Evolutionary conservation across 2,888 invertebrate genomes (phyloP), one percentile per base, ranked within the genome.

Genomic region (Sussaba pulchella): DNA sequence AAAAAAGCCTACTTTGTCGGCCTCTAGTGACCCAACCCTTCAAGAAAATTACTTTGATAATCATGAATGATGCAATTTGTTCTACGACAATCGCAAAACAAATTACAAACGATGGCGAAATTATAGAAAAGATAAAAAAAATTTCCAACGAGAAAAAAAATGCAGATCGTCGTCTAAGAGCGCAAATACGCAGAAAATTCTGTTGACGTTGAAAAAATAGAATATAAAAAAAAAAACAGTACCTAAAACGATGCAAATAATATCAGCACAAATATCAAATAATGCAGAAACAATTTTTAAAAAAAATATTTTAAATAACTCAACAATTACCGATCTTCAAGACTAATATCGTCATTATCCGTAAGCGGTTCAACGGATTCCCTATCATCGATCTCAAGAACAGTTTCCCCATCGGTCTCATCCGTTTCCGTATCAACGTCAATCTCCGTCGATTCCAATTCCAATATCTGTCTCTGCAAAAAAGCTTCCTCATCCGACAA

Each of bases 391-490:
- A 91, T 83, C 92, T 94, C 88, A 91, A 93, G 92, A 0, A 93
- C 93, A 79, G 95, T 93, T 87, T 96, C 96, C 0, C 95, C 95
- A 82, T 96, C 95, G 0, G 95, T 96, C 93, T 96, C 97, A 90
- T 97, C 97, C 0, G 96, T 97, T 91, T 97, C 97, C 0, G 96
- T 96, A 84, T 97, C 97, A 54, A 96, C 93, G 87, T 96, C 96
- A 63, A 96, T 95, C 86, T 95, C 96, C 0, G 95, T 95, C 59
- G 95, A 94, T 84, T 95, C 96, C 83, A 96, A 90, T 89, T 96
- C 96, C 85, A 95, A 94, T 71, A 96, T 96, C 91, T 96, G 96
- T 52, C 96, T 94, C 84, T 96, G 96, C 61, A 97, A 88, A 1
- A 95, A 93, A 82, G 96, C 96, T 87, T 97, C 96, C 86, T 96